Evolutionary conservation across 1,140 invertebrate genomes (phyloP), one percentile per base, ranked within the genome.

Genomic region (Andrena cerasifolii): DNA sequence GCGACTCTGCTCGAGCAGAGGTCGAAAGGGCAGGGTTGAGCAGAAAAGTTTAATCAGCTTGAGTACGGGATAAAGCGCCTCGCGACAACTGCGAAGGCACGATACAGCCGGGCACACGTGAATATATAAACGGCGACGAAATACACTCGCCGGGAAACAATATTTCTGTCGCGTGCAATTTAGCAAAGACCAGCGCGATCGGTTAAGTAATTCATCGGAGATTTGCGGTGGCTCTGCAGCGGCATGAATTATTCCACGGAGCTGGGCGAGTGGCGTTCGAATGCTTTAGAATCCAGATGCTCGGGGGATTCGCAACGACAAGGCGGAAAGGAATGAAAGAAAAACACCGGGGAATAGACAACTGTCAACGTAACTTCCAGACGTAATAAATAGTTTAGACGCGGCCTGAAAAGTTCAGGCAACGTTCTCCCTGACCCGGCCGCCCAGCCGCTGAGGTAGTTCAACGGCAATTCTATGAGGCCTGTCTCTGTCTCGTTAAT

Each of bases 381-480:
- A 68, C 73, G 16, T 75, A 75, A 75, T 75, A 58, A 75, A 75
- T 75, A 58, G 73, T 75, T 75, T 26, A 75, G 53, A 28, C 73
- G 40, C 63, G 36, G 31, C 53, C n/a, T 21, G 73, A 33, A 68
- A 68, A 58, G 40, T 68, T 47, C n/a, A n/a, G 12, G 28, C 6
- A 26, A 26, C 51, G 12, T 36, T 75, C 43, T 51, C 18, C 36
- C 6, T 7, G 18, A 0, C 40, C 54, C 4, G 5, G 8, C 6
- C 31, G n/a, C 18, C 24, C 3, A 16, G 16, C 31, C 16, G 18
- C 4, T 10, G 14, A 12, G 24, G 28, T 28, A 1, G 14, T 7
- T 72, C 24, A 28, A 5, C 36, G 7, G 56, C 24, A 21, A 66
- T 56, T 66, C 63, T 14, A 36, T 18, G 26, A 43, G 18, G 0